Conservation (phyloP, 2,888 invertebrate genomes). For the Yponomeuta evonymella region DNA sequence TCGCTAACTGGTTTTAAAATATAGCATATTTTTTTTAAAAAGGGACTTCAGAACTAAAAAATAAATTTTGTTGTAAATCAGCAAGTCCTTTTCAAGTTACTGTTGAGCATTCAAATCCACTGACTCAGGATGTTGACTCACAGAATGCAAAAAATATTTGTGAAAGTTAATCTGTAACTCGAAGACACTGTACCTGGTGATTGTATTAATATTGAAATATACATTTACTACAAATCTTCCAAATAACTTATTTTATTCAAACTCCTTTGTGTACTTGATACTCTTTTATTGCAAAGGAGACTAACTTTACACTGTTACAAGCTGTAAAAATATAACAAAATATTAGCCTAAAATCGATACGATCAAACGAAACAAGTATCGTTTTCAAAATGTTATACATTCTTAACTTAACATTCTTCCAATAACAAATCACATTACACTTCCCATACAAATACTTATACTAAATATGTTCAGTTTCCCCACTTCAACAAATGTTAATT, state of each 20-base stretch:
- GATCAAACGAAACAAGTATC: not conserved
- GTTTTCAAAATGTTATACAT: conserved; percentile 57
- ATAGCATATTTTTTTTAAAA: not conserved
- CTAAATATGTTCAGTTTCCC: too few species aligned
- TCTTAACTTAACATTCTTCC: conserved; percentile 38
- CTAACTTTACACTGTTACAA: conserved; percentile 7
- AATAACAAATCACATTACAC: conserved; percentile 8
- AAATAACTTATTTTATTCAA: conserved; percentile 14
- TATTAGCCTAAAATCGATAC: not conserved
- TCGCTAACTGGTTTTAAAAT: not conserved
- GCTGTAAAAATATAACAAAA: not conserved
- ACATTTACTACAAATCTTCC: conserved; percentile 73
- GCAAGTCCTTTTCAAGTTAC: conserved; percentile 42
- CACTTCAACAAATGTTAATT: too few species aligned
- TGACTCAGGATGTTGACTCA: conserved; percentile 38
- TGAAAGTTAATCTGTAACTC: conserved; percentile 60
- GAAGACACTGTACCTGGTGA: conserved; percentile 71
- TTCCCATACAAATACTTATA: not conserved
- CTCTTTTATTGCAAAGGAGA: conserved; percentile 62
- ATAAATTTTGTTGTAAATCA: conserved; percentile 26
- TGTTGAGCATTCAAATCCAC: conserved; percentile 41
- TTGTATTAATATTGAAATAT: conserved; percentile 73
- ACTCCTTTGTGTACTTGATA: conserved; percentile 20
- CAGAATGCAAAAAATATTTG: conserved; percentile 48
- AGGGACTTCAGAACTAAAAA: not conserved